Percentiles rank a stretch among this genome's conserved stretches.
phyloP scores from a whole-genome alignment of 1,140 invertebrate genomes.

The Leptopilina boulardi region DNA sequence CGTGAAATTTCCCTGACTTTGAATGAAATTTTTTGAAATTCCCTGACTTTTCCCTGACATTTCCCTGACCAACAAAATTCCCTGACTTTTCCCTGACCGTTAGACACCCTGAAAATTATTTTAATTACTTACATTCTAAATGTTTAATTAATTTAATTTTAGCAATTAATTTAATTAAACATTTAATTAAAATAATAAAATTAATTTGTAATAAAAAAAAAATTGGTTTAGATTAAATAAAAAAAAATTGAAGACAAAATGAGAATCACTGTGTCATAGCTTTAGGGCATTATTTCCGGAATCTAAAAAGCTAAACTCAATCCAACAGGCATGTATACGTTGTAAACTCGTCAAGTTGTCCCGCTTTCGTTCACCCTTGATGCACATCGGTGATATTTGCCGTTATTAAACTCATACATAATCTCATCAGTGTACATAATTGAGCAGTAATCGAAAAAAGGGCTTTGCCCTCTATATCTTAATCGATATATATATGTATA shows the following conservation, averaged over 20 bases:
- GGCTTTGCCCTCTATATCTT: conserved; percentile 13
- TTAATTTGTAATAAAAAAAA: too few relatives aligned
- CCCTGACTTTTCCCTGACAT: too few relatives aligned
- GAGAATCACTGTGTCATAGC: conserved; percentile 3
- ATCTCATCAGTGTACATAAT: conserved; percentile 21
- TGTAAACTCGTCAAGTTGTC: conserved; percentile 13
- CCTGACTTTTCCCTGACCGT: too few relatives aligned
- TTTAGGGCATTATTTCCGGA: conserved; percentile 32
- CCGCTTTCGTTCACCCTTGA: conserved; percentile 18
- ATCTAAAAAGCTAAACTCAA: conserved; percentile 11
- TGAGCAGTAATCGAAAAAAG: conserved; percentile 25
- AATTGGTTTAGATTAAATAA: too few relatives aligned
- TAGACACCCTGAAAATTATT: too few relatives aligned
- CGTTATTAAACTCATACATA: conserved; percentile 17
- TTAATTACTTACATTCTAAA: too few relatives aligned
- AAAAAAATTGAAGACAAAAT: background rate
- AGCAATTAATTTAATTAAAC: too few relatives aligned
- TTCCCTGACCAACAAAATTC: too few relatives aligned
- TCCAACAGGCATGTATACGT: background rate
- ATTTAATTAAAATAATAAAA: too few relatives aligned
- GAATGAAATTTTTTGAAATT: too few relatives aligned
- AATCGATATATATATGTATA: conserved; percentile 32
- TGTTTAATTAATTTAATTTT: too few relatives aligned
- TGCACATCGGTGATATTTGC: conserved; percentile 26
- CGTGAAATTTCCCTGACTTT: too few relatives aligned